phyloP scores from a whole-genome alignment of 2,888 invertebrate genomes.

The Ormyrus thymus region DNA sequence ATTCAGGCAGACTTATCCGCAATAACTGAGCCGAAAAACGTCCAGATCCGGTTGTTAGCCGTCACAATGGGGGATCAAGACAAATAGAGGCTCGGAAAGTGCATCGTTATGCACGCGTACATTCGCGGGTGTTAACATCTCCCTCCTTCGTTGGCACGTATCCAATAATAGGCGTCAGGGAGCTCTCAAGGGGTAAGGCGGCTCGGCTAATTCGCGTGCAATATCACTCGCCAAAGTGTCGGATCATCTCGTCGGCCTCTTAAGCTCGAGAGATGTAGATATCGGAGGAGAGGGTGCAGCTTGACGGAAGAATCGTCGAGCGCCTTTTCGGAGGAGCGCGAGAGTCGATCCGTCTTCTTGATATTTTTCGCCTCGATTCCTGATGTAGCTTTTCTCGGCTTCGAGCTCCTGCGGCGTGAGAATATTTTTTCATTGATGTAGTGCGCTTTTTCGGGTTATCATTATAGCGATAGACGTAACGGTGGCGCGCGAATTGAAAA shows the following conservation, averaged over 20 bases:
- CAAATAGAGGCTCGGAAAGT: too few relatives aligned
- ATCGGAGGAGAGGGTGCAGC: not conserved
- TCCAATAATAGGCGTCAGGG: too few relatives aligned
- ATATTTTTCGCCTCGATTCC: not conserved
- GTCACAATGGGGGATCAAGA: too few relatives aligned
- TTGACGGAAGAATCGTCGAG: not conserved
- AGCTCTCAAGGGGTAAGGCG: too few relatives aligned
- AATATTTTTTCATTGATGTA: not conserved
- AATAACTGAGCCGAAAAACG: too few relatives aligned
- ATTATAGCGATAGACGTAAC: too few relatives aligned
- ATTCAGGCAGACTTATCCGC: too few relatives aligned
- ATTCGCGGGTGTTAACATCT: too few relatives aligned
- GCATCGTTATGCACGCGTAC: too few relatives aligned
- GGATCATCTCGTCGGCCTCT: not conserved
- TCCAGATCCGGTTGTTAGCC: too few relatives aligned
- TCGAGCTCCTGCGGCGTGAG: not conserved
- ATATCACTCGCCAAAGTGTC: slow-evolving; percentile 8
- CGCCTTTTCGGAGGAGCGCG: not conserved
- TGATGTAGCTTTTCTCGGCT: not conserved
- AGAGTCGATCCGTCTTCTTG: not conserved
- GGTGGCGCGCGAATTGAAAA: too few relatives aligned
- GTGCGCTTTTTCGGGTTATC: too few relatives aligned
- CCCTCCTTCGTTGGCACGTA: not conserved
- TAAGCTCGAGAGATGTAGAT: not conserved
- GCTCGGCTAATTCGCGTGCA: slow-evolving; percentile 7